phyloP scores from a whole-genome alignment of 1,140 invertebrate species.

The Geopemphigus sp. region DNA sequence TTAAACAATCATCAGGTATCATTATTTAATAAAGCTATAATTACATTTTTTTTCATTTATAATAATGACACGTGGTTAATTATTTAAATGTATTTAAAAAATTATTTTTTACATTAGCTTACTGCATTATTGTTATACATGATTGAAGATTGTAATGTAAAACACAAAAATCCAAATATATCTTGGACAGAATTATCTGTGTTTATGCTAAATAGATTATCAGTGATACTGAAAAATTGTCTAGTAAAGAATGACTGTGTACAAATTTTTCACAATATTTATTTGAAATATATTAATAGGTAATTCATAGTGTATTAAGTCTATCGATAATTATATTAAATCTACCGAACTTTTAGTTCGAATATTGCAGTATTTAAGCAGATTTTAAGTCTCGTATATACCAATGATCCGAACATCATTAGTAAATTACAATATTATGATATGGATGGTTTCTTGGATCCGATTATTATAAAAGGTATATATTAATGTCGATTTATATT shows the following conservation, averaged over 20 bases:
- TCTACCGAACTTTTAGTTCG: slow-evolving; percentile 42
- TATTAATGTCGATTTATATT: not conserved
- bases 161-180: slow-evolving; percentile 37
- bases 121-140: slow-evolving; percentile 34
- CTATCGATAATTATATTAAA: not conserved
- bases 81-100: not conserved
- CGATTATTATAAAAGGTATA: slow-evolving; percentile 43
- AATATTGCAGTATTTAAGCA: slow-evolving; percentile 41
- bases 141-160: slow-evolving; percentile 41
- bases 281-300: slow-evolving; percentile 42
- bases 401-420: slow-evolving; percentile 44
- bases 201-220: slow-evolving; percentile 22
- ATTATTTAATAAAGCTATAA: not conserved
- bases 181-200: slow-evolving; percentile 29
- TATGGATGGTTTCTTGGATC: slow-evolving; percentile 42
- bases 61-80: not conserved
- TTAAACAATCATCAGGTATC: slow-evolving; percentile 65
- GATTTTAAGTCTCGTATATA: slow-evolving; percentile 38
- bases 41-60: no score
- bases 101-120: slow-evolving; percentile 22
- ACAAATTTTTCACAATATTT: slow-evolving; percentile 37
- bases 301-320: not conserved
- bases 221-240: slow-evolving; percentile 36
- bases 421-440: slow-evolving; percentile 41
- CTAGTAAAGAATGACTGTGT: slow-evolving; percentile 40